Conservation (phyloP, 2,888 invertebrate species). For the Kryphioiulus occultus region DNA sequence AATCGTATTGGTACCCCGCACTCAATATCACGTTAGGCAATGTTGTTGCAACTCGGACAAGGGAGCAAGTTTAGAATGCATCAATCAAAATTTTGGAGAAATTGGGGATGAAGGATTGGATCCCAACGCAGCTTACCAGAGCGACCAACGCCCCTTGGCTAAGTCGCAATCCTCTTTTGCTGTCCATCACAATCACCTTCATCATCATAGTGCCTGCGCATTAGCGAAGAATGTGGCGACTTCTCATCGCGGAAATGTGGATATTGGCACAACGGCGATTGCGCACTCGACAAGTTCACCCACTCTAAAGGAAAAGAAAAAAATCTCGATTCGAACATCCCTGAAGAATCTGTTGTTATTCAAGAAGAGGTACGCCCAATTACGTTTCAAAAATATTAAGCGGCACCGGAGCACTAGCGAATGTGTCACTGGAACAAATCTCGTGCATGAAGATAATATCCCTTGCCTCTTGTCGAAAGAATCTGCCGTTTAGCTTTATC, state of each 20-base stretch:
- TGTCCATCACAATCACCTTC: constrained; percentile 42
- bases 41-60: background rate
- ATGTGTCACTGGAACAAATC: background rate
- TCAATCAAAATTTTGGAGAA: background rate
- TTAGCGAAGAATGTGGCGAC: background rate
- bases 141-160: constrained; percentile 42
- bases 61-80: constrained; percentile 17
- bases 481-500: constrained; percentile 9
- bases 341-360: constrained; percentile 61
- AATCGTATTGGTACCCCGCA: background rate
- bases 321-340: constrained; percentile 60
- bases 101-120: background rate
- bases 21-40: no score
- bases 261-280: background rate
- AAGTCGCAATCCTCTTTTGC: constrained; percentile 52
- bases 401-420: background rate
- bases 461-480: constrained; percentile 10
- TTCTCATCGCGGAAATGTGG: background rate
- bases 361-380: constrained; percentile 60
- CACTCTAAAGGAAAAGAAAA: constrained; percentile 55
- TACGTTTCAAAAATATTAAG: background rate
- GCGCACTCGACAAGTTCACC: background rate
- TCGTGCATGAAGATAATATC: background rate
- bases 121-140: background rate
- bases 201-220: background rate